These are phyloP conservation scores for Bedellia somnulentella DNA, from an alignment of 2,888 invertebrate genomes.

Conservation along the genomic window DNA sequence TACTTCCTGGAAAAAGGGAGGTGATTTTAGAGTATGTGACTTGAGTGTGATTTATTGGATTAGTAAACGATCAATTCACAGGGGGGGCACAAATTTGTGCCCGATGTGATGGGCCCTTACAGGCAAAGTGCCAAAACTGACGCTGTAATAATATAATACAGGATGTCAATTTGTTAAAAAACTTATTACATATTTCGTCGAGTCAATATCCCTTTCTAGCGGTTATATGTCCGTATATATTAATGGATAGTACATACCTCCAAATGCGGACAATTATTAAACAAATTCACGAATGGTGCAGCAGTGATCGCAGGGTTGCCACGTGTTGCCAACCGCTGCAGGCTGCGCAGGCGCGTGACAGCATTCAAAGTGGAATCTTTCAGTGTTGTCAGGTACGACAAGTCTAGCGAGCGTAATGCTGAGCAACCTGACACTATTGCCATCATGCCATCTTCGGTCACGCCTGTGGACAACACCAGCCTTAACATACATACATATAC, in stretches of 20 bases:
- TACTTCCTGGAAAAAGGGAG: constrained; percentile 26
- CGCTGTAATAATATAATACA: too few relatives aligned
- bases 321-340: constrained; percentile 18
- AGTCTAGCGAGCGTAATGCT: constrained; percentile 23
- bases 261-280: constrained; percentile 22
- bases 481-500: too few relatives aligned
- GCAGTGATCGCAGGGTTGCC: constrained; percentile 26
- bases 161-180: too few relatives aligned
- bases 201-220: too few relatives aligned
- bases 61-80: too few relatives aligned
- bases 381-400: constrained; percentile 35
- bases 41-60: too few relatives aligned
- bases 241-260: constrained; percentile 19
- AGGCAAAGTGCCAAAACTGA: too few relatives aligned
- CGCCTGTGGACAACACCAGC: constrained; percentile 21
- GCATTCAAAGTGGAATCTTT: constrained; percentile 21
- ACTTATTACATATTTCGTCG: too few relatives aligned
- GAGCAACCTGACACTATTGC: constrained; percentile 25
- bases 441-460: constrained; percentile 31
- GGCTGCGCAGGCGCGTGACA: constrained; percentile 17
- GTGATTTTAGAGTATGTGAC: too few relatives aligned
- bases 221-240: too few relatives aligned
- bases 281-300: constrained; percentile 19
- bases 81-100: too few relatives aligned
- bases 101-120: too few relatives aligned